phyloP scores from a whole-genome alignment of 2,888 invertebrate genomes.

The Patella caerulea region DNA sequence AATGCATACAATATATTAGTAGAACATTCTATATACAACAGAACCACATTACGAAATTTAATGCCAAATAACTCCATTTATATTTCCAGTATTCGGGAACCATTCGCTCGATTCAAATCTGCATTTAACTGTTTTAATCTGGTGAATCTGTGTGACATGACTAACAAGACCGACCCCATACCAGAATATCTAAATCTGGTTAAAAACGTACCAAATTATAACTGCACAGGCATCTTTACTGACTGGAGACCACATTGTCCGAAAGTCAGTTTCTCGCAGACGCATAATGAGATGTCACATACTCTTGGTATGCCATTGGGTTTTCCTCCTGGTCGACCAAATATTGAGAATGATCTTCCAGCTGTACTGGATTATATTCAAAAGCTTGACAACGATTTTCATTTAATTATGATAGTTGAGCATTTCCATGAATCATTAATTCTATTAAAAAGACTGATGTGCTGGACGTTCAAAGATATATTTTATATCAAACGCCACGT shows the following conservation, averaged over 20 bases:
- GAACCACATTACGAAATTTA: constrained; percentile 47
- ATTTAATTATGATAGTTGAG: constrained; percentile 66
- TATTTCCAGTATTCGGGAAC: constrained; percentile 64
- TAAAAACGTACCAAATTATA: constrained; percentile 52
- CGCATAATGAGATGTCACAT: constrained; percentile 63
- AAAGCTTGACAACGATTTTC: constrained; percentile 55
- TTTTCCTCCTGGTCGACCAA: constrained; percentile 50
- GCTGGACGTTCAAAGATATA: constrained; percentile 68
- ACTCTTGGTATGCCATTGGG: constrained; percentile 67
- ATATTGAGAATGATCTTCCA: constrained; percentile 42
- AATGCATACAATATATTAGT: constrained; percentile 58
- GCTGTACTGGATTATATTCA: constrained; percentile 50
- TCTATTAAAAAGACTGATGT: constrained; percentile 63
- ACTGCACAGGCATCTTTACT: constrained; percentile 49
- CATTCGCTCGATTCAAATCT: constrained; percentile 64
- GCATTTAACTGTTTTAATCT: constrained; percentile 64
- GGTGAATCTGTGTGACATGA: constrained; percentile 46
- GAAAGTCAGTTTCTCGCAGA: constrained; percentile 63
- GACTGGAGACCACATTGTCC: constrained; percentile 51
- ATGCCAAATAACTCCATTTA: constrained; percentile 62
- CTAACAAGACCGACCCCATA: constrained; percentile 42
- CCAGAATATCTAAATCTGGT: constrained; percentile 57
- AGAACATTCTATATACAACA: constrained; percentile 66
- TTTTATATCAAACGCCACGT: constrained; percentile 56
- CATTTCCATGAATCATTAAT: constrained; percentile 68